Conservation (phyloP, 2,113 vertebrate species). For the Ceratotherium simum region DNA sequence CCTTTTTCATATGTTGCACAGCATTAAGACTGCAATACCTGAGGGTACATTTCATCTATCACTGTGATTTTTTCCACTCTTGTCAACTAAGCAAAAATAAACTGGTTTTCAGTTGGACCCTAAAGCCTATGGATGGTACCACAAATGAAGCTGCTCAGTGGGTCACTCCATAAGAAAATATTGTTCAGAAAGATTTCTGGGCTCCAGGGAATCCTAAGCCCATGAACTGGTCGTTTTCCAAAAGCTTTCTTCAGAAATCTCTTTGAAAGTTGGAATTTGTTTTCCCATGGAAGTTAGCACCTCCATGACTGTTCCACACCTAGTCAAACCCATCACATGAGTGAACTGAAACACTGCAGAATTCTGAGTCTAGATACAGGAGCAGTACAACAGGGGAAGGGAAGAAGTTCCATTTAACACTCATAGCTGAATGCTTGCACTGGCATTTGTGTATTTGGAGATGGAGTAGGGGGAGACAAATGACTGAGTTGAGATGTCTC, state of each 20-base stretch:
- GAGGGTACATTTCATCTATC: not conserved
- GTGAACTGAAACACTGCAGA: not conserved
- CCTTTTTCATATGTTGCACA: not conserved
- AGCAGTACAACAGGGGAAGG: not conserved
- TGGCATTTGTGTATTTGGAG: not conserved
- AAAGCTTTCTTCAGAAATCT: conserved; percentile 32
- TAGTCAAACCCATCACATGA: not conserved
- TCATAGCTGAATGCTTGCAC: not conserved
- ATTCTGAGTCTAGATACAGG: not conserved
- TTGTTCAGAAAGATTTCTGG: not conserved
- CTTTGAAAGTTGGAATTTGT: conserved; percentile 4
- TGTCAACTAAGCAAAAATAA: conserved; percentile 29
- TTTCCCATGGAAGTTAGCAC: conserved; percentile 27
- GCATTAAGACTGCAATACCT: not conserved
- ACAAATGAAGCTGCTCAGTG: not conserved
- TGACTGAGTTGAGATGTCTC: not conserved
- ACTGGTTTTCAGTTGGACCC: not conserved
- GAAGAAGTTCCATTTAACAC: not conserved
- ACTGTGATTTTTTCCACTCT: not conserved
- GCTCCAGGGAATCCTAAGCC: not conserved
- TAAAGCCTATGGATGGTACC: not conserved
- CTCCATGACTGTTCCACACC: not conserved
- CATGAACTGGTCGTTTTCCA: not conserved
- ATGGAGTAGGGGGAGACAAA: not conserved
- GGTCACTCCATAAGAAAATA: not conserved